These are phyloP conservation scores for Chrosomus eos DNA, from an alignment of 2,797 vertebrate genomes.

Conservation along the genomic window DNA sequence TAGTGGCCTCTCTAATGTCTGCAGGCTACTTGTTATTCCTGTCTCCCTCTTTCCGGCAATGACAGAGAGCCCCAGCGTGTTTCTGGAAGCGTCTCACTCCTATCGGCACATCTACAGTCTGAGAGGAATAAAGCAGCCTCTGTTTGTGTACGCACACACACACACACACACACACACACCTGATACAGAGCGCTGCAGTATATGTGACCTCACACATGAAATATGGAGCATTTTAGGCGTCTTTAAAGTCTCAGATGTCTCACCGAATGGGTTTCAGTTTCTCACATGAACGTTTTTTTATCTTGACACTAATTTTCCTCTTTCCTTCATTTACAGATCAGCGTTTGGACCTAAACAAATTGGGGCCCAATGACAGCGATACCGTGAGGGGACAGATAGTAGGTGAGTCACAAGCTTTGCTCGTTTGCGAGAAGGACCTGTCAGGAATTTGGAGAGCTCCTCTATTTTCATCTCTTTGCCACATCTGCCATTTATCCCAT, in stretches of 20 bases:
- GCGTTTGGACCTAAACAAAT: slow-evolving; percentile 98
- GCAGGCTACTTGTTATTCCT: slow-evolving; percentile 71
- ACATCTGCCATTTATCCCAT: slow-evolving; percentile 40
- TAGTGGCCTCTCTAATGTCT: slow-evolving; percentile 76
- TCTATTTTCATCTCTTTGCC: background rate
- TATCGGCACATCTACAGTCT: slow-evolving; percentile 64
- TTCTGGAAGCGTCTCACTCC: slow-evolving; percentile 75
- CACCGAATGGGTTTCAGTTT: background rate
- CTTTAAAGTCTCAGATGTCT: background rate
- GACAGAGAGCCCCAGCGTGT: slow-evolving; percentile 59
- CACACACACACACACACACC: slow-evolving; percentile 5
- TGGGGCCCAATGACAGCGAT: slow-evolving; percentile 96
- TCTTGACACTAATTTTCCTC: background rate
- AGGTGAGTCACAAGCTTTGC: slow-evolving; percentile 80
- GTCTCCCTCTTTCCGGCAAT: slow-evolving; percentile 57
- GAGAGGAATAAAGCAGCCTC: slow-evolving; percentile 77
- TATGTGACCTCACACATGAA: slow-evolving; percentile 39
- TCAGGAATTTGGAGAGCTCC: background rate
- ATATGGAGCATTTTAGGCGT: slow-evolving; percentile 13
- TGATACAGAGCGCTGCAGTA: slow-evolving; percentile 11
- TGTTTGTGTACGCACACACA: slow-evolving; percentile 66
- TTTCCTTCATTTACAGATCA: slow-evolving; percentile 82
- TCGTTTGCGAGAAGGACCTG: background rate
- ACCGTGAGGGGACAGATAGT: slow-evolving; percentile 97
- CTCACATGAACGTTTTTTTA: background rate